Evolutionary conservation across 2,797 vertebrate species (phyloP), one percentile per base, ranked within the genome.

Genomic region (Anabas testudineus): DNA sequence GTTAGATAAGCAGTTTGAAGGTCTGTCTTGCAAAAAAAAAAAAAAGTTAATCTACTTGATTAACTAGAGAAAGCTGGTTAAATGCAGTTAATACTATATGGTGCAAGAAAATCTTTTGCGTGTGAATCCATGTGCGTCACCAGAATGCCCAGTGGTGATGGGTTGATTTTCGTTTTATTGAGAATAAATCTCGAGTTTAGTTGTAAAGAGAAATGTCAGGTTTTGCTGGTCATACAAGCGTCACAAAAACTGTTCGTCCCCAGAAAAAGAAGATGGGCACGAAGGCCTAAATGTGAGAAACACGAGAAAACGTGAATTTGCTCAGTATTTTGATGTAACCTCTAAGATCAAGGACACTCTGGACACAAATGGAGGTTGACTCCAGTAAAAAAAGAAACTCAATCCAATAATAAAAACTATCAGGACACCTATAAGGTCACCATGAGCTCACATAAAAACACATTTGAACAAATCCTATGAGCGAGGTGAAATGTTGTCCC

Each of bases 151-250:
- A 0, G 12, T 14, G 19, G 10, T 5, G 4, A 51, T 7, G 3
- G 4, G 3, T 52, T 16, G 6, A 59, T 37, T 19, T 6, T 34
- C 10, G 0, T 54, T 59, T 67, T 19, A 67, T 21, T 30, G 59
- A 64, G n/a, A 75, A 28, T 54, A 37, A 61, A 55, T 73, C 14
- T 48, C 16, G 3, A 10, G 1, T 56, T 67, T 30, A 14, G 16
- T 19, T 52, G 21, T 47, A 56, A 76, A 84, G 28, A 59, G 42
- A 87, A 89, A 89, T 82, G 83, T 82, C 78, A 84, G 5, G 22
- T 72, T 71, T 78, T 84, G 63, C 47, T 34, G 36, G 55, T 41
- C 67, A 51, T 59, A 65, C 39, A 75, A 65, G 84, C 82, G 77
- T 87, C 75, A 82, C n/a, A 36, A 28, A 13, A 59, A 32, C 10